These are phyloP conservation scores for Pollenia amentaria DNA, from an alignment of 2,888 invertebrate species.

Conservation along the genomic window DNA sequence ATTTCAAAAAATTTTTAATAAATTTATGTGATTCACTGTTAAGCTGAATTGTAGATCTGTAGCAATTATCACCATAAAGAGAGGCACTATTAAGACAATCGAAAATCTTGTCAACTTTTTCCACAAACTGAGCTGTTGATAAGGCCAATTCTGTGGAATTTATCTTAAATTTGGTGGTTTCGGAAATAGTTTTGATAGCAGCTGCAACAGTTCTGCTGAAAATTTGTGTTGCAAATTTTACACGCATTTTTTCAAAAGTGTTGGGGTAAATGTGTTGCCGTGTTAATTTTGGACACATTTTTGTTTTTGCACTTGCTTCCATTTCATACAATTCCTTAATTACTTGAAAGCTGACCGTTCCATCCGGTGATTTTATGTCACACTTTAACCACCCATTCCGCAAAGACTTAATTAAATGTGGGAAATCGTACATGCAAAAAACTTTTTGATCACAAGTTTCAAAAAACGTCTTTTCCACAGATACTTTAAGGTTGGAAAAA, in stretches of 20 bases:
- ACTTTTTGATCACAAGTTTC: background rate
- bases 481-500: slow-evolving; percentile 20
- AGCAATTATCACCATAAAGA: slow-evolving; percentile 1
- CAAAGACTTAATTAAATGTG: background rate
- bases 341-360: background rate
- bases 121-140: background rate
- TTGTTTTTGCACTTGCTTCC: slow-evolving; percentile 17
- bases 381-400: slow-evolving; percentile 1
- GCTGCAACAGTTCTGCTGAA: slow-evolving; percentile 3
- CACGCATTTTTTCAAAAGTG: slow-evolving; percentile 36
- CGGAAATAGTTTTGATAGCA: background rate
- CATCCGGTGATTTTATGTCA: slow-evolving; percentile 3
- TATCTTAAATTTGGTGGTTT: background rate
- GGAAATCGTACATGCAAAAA: slow-evolving; percentile 1
- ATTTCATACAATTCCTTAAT: background rate
- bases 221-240: slow-evolving; percentile 20
- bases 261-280: slow-evolving; percentile 51
- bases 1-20: background rate
- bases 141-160: too few species aligned
- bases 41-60: background rate
- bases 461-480: background rate
- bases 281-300: slow-evolving; percentile 54
- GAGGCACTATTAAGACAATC: background rate
- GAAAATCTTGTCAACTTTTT: background rate
- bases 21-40: background rate